These are phyloP conservation scores for Ophioninae sp. DNA, from an alignment of 2,888 invertebrate genomes.

Conservation along the genomic window DNA sequence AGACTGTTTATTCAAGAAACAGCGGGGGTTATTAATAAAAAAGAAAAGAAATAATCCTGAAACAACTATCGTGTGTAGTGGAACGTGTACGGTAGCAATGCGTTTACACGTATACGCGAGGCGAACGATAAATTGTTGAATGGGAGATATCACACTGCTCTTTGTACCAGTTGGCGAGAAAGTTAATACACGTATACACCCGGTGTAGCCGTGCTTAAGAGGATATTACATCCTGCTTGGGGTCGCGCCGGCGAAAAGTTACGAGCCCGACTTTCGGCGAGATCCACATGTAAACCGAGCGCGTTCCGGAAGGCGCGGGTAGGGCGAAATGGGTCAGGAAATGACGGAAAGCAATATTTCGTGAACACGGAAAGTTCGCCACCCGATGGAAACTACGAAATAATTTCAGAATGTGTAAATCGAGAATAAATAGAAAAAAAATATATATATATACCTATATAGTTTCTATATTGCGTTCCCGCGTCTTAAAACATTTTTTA, in stretches of 20 bases:
- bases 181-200: slow-evolving; percentile 41
- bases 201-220: slow-evolving; percentile 25
- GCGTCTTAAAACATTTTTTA: too few relatives aligned
- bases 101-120: background rate
- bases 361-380: slow-evolving; percentile 53
- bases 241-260: slow-evolving; percentile 43
- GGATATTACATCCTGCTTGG: slow-evolving; percentile 45
- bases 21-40: background rate
- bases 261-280: slow-evolving; percentile 25
- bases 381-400: background rate
- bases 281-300: slow-evolving; percentile 15
- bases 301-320: slow-evolving; percentile 16
- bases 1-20: background rate
- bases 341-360: slow-evolving; percentile 50
- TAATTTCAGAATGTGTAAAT: background rate
- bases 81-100: background rate
- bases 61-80: background rate
- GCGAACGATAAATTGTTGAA: slow-evolving; percentile 13
- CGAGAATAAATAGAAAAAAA: background rate
- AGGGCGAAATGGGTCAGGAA: slow-evolving; percentile 28
- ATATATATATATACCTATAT: background rate
- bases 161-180: slow-evolving; percentile 44
- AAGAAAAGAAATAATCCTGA: background rate
- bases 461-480: too few relatives aligned
- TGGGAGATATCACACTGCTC: slow-evolving; percentile 49